A percentile compares a stretch with the other conserved stretches of the same genome.
Conservation (phyloP, 2,113 vertebrate genomes). For the Psophia crepitans region DNA sequence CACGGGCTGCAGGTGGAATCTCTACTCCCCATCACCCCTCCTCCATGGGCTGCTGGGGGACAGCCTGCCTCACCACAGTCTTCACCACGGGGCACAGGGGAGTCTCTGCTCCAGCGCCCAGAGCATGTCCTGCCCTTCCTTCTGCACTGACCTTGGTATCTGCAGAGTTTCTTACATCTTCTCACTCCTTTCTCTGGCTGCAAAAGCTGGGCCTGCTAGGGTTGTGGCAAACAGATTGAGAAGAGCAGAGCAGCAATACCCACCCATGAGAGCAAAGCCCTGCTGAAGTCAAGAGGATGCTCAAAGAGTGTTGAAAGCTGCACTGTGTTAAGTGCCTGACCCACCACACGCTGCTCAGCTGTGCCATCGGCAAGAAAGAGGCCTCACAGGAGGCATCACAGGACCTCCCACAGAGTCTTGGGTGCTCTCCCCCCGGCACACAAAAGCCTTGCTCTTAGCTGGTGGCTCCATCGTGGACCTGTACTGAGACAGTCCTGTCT, state of each 20-base stretch:
- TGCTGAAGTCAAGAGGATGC: neutral
- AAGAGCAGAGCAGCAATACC: neutral
- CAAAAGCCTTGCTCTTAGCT: neutral
- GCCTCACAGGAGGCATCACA: fast-evolving
- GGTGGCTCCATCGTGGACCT: neutral
- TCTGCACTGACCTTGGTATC: too few species aligned
- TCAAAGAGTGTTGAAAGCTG: neutral
- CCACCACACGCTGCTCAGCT: neutral
- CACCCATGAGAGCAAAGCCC: neutral
- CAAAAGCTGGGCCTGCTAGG: neutral
- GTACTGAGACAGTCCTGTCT: too few species aligned
- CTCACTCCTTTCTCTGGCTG: too few species aligned
- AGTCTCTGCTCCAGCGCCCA: too few species aligned
- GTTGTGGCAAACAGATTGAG: neutral
- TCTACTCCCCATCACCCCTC: too few species aligned
- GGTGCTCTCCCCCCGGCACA: neutral
- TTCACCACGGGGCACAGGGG: too few species aligned
- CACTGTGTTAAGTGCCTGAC: neutral
- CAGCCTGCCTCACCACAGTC: too few species aligned
- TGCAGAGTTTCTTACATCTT: too few species aligned
- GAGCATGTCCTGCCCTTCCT: too few species aligned
- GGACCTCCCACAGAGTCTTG: neutral
- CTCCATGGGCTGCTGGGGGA: too few species aligned
- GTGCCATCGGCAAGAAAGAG: neutral
- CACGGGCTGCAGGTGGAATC: too few species aligned